phyloP scores from a whole-genome alignment of 2,797 vertebrate species.

The Clarias platycephalus region DNA sequence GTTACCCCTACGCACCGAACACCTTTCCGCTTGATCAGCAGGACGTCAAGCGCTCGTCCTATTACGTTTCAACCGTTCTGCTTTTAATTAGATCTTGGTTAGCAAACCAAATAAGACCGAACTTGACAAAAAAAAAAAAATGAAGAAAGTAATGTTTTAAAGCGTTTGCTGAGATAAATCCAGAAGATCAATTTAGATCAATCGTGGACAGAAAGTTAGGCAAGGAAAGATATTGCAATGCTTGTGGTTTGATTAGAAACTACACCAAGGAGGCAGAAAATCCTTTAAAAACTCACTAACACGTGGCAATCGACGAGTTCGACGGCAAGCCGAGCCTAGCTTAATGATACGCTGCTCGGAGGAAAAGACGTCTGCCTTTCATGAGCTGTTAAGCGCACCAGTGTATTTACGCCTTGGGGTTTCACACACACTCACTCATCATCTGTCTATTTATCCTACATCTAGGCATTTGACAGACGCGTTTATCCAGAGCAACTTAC shows the following conservation, averaged over 20 bases:
- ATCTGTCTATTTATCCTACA: too few species aligned
- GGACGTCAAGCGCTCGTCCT: background rate
- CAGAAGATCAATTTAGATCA: conserved; percentile 24
- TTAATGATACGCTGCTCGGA: conserved; percentile 49
- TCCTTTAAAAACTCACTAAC: conserved; percentile 51
- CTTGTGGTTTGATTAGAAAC: conserved; percentile 23
- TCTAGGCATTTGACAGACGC: too few species aligned
- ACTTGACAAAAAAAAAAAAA: too few species aligned
- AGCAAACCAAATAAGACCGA: background rate
- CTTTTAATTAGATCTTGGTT: background rate
- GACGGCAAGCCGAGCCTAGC: conserved; percentile 55
- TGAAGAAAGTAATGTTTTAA: background rate
- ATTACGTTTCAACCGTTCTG: background rate
- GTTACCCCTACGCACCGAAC: background rate
- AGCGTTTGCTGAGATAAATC: conserved; percentile 3
- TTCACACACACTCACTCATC: background rate
- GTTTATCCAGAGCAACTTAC: too few species aligned
- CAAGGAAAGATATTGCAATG: background rate
- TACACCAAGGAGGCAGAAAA: conserved; percentile 27
- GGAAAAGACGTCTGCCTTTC: conserved; percentile 47
- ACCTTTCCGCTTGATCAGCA: background rate
- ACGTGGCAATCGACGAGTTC: conserved; percentile 58
- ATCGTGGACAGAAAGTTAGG: background rate
- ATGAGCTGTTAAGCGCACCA: conserved; percentile 47
- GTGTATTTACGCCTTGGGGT: conserved; percentile 16